A percentile compares a stretch with the other conserved stretches of the same genome.
phyloP scores from a whole-genome alignment of 2,797 vertebrate species.

The Anolis apletophallus region DNA sequence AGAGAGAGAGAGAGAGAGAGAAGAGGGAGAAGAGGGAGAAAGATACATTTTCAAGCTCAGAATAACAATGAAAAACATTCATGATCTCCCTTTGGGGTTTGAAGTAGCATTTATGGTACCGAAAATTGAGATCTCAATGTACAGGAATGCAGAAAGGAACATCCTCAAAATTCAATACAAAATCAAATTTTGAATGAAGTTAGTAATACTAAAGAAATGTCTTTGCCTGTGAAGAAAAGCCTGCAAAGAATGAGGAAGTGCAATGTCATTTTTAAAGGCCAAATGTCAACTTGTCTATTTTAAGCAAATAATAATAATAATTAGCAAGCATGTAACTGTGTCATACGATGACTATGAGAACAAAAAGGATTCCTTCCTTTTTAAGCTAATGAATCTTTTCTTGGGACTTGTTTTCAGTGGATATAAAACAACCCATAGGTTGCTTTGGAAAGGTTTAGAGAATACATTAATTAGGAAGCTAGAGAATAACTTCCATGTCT shows the following conservation, averaged over 20 bases:
- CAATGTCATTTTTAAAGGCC: constrained; percentile 17
- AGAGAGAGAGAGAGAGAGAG: constrained; percentile 17
- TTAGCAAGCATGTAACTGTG: background rate
- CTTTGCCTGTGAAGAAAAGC: background rate
- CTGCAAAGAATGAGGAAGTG: constrained; percentile 1
- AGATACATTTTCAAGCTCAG: constrained; percentile 24
- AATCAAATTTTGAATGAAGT: constrained; percentile 39
- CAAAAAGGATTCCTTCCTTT: background rate
- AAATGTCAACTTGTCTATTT: constrained; percentile 31
- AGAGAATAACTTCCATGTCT: background rate
- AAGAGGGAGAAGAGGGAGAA: constrained; percentile 41
- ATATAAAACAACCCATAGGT: background rate
- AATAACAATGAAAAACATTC: constrained; percentile 32
- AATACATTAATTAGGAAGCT: background rate
- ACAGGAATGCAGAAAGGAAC: constrained; percentile 22
- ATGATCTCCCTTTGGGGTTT: constrained; percentile 30
- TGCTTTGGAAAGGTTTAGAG: too few relatives aligned
- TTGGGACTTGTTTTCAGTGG: background rate
- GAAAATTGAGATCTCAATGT: constrained; percentile 22
- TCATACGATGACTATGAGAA: constrained; percentile 8
- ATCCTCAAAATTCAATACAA: constrained; percentile 39
- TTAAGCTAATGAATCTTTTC: constrained; percentile 22
- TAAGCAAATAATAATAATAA: constrained; percentile 22
- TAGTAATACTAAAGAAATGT: constrained; percentile 17
- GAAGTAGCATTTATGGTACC: constrained; percentile 43